Conservation (phyloP, 1,140 invertebrate species). For the Atta colombica region DNA sequence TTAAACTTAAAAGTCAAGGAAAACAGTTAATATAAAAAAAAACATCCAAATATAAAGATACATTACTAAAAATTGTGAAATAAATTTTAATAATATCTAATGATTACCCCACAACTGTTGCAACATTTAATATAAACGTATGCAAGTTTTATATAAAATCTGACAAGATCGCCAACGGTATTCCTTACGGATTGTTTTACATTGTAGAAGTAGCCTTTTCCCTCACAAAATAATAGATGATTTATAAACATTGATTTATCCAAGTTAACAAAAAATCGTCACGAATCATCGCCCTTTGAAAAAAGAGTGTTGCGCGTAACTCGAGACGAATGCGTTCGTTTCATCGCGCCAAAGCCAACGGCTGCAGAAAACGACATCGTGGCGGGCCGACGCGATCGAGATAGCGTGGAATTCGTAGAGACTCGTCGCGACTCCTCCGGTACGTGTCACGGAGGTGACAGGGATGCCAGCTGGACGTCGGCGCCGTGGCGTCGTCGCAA, state of each 20-base stretch:
- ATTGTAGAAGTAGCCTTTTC: not conserved
- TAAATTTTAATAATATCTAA: too few relatives aligned
- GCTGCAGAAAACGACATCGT: constrained; percentile 40
- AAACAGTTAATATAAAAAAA: too few relatives aligned
- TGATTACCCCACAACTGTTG: too few relatives aligned
- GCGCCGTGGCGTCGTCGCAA: constrained; percentile 70
- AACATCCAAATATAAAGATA: too few relatives aligned
- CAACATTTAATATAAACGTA: not conserved
- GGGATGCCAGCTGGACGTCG: constrained; percentile 75
- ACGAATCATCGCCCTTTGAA: not conserved
- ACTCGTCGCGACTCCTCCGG: constrained; percentile 25
- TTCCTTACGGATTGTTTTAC: not conserved
- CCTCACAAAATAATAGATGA: not conserved
- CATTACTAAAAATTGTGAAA: too few relatives aligned
- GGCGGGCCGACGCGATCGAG: constrained; percentile 35
- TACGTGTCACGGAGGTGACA: constrained; percentile 56
- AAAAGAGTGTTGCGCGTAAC: constrained; percentile 12
- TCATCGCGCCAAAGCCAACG: not conserved
- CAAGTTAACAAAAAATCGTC: constrained; percentile 5
- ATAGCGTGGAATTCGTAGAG: constrained; percentile 51
- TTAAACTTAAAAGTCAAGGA: too few relatives aligned
- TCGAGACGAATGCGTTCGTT: constrained; percentile 24
- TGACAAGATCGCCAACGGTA: not conserved
- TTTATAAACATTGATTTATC: constrained; percentile 29
- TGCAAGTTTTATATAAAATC: not conserved